Evolutionary conservation across 2,797 vertebrate species (phyloP).

Genomic region (Macrochelys suwanniensis): DNA sequence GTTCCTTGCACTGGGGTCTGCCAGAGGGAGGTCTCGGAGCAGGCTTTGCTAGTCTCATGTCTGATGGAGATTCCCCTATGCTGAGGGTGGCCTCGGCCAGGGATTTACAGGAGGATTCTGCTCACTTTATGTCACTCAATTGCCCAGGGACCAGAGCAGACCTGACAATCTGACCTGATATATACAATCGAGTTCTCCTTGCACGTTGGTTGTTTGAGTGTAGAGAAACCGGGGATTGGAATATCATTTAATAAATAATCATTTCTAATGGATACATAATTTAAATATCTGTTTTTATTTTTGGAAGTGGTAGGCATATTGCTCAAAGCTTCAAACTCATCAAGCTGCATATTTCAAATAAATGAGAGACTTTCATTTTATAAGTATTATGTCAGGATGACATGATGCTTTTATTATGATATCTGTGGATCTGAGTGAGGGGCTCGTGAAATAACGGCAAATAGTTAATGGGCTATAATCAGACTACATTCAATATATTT

Average conservation of each 20-base stretch:
- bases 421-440: not conserved
- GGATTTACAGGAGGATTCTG: not conserved
- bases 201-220: not conserved
- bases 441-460: not conserved
- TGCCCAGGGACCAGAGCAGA: not conserved
- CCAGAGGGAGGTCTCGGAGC: not conserved
- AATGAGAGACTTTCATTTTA: not conserved
- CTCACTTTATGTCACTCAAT: not conserved
- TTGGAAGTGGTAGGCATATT: not conserved
- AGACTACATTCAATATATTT: not conserved
- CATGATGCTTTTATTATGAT: not conserved
- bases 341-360: not conserved
- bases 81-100: not conserved
- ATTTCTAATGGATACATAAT: not conserved
- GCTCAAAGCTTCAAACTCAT: not conserved
- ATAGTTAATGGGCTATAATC: not conserved
- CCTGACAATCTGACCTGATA: not conserved
- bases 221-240: not conserved
- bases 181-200: not conserved
- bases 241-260: slow-evolving; percentile 28
- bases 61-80: not conserved
- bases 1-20: not conserved
- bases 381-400: not conserved
- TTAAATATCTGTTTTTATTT: slow-evolving; percentile 10
- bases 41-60: not conserved